Percentiles rank a stretch among this genome's conserved stretches.
phyloP scores from a whole-genome alignment of 2,113 vertebrate species.

The Cathartes aura region DNA sequence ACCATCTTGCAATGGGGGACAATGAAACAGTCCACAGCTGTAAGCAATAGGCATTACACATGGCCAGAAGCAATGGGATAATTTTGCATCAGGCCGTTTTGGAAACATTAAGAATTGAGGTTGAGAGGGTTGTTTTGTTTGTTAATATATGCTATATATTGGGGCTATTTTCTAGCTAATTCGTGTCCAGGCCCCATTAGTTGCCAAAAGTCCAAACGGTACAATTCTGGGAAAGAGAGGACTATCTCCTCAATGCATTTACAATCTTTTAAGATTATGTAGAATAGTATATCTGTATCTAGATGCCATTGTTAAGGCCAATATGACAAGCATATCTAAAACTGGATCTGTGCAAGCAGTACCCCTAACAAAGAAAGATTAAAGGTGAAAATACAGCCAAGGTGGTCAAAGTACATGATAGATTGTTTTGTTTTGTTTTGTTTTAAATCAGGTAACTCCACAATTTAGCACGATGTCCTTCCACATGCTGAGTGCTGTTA shows the following conservation, averaged over 20 bases:
- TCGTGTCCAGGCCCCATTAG: neutral
- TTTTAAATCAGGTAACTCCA: neutral
- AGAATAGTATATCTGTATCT: neutral
- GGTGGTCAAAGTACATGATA: neutral
- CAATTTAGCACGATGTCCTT: neutral
- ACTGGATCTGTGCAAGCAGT: neutral
- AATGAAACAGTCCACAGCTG: neutral
- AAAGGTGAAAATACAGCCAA: neutral
- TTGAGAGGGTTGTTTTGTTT: neutral
- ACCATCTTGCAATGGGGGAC: neutral
- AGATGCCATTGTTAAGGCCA: neutral
- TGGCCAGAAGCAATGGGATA: neutral
- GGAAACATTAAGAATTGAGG: neutral
- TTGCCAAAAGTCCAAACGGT: neutral
- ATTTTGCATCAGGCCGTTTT: neutral
- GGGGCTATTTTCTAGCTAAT: neutral
- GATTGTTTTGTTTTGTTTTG: neutral
- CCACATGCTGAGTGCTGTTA: neutral
- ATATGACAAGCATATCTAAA: neutral
- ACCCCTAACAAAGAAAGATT: neutral
- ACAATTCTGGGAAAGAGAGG: neutral
- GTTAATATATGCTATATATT: neutral
- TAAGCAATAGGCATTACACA: neutral
- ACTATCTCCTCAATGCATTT: neutral
- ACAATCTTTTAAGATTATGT: neutral